These are phyloP conservation scores for Pipistrellus kuhlii DNA, from an alignment of 2,797 vertebrate genomes.

Conservation along the genomic window DNA sequence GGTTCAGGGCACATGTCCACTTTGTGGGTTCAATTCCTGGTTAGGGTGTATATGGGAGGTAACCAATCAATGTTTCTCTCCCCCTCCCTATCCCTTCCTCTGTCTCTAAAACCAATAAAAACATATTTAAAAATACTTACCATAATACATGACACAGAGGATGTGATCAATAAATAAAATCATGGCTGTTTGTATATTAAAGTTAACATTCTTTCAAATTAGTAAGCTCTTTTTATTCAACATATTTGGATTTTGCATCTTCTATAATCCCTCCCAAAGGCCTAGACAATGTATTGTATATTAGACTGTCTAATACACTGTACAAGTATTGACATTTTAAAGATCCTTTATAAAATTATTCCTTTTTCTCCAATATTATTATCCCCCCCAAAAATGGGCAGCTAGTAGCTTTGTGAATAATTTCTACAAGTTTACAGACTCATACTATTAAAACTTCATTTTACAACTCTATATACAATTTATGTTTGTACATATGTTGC, in stretches of 20 bases:
- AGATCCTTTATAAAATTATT: not conserved
- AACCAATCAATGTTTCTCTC: not conserved
- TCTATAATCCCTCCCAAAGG: not conserved
- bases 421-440: slow-evolving; percentile 44
- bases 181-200: slow-evolving; percentile 17
- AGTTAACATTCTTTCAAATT: slow-evolving; percentile 40
- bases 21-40: not conserved
- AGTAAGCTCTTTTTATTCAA: slow-evolving; percentile 17
- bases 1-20: not conserved
- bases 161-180: slow-evolving; percentile 23
- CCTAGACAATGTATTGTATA: not conserved
- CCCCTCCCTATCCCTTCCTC: not conserved
- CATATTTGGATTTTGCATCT: not conserved
- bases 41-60: not conserved
- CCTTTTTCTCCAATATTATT: slow-evolving; percentile 4
- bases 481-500: not conserved
- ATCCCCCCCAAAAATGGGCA: not conserved
- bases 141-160: not conserved
- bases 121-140: not conserved
- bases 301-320: not conserved
- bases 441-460: not conserved
- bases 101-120: not conserved
- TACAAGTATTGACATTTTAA: slow-evolving; percentile 32
- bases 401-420: slow-evolving; percentile 26
- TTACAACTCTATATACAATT: slow-evolving; percentile 1